Evolutionary conservation across 2,888 invertebrate species (phyloP).

Genomic region (Stenodera caucasica): DNA sequence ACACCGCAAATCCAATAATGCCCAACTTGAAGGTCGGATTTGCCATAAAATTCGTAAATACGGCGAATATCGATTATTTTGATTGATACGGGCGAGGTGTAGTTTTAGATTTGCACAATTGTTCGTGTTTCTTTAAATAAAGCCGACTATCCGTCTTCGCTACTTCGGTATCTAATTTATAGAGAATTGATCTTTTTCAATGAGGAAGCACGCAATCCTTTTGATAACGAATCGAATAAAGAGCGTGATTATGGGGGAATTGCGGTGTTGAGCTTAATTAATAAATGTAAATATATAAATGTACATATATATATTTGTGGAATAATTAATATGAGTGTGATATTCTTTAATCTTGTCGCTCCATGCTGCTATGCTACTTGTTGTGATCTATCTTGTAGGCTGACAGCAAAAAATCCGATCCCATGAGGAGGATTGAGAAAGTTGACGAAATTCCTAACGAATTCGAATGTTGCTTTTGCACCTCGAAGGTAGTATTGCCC

Average conservation of each 20-base stretch:
- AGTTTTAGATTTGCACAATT: no score
- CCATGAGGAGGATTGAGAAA: constrained; percentile 61
- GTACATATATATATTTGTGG: constrained; percentile 12
- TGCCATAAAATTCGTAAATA: no score
- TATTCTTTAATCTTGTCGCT: constrained; percentile 24
- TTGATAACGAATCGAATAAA: no score
- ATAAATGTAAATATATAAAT: neutral
- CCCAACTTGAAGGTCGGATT: no score
- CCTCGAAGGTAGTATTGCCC: constrained; percentile 78
- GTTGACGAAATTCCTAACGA: constrained; percentile 91
- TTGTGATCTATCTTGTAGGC: constrained; percentile 54
- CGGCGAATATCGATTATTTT: no score
- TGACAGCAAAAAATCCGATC: constrained; percentile 65
- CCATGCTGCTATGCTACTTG: constrained; percentile 38
- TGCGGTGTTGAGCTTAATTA: neutral
- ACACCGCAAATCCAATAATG: neutral
- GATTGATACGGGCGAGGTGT: no score
- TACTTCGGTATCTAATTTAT: neutral
- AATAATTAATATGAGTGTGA: constrained; percentile 23
- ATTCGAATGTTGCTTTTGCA: constrained; percentile 97
- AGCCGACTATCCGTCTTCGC: neutral
- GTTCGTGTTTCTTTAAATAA: neutral
- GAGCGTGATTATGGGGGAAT: no score
- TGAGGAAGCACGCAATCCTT: constrained; percentile 4
- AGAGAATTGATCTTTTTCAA: neutral